These are phyloP conservation scores for Orussus abietinus DNA, from an alignment of 1,140 invertebrate genomes.

Conservation along the genomic window DNA sequence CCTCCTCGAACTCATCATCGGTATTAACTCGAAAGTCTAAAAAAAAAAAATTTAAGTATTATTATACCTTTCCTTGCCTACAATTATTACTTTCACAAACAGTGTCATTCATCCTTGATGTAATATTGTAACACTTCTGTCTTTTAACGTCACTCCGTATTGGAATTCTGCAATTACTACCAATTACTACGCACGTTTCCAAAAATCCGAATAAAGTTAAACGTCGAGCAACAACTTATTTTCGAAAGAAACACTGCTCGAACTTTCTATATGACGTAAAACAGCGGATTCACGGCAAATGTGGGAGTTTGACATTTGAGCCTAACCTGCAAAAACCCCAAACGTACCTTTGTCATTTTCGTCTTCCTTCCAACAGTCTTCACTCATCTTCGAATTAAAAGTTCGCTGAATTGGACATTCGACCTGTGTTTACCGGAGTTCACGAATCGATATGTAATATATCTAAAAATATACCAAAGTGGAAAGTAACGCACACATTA, in stretches of 20 bases:
- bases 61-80: neutral
- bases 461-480: constrained; percentile 41
- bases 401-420: neutral
- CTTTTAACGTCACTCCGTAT: no score
- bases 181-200: constrained; percentile 14
- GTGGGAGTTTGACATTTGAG: constrained; percentile 17
- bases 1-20: constrained; percentile 51
- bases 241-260: constrained; percentile 10
- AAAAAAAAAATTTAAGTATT: constrained; percentile 20
- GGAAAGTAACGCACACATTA: no score
- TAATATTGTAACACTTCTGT: constrained; percentile 6
- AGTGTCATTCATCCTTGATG: neutral
- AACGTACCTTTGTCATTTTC: constrained; percentile 56
- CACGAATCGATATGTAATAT: constrained; percentile 30
- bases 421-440: constrained; percentile 2
- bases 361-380: constrained; percentile 59
- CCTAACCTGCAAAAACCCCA: constrained; percentile 11
- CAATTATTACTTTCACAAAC: constrained; percentile 8
- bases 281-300: constrained; percentile 16
- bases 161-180: constrained; percentile 23
- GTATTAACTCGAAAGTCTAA: constrained; percentile 61
- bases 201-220: neutral
- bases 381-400: constrained; percentile 39
- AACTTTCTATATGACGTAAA: constrained; percentile 13
- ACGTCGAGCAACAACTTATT: constrained; percentile 10